Percentiles rank a stretch among this genome's conserved stretches.
These are phyloP conservation scores for Aplysia californica DNA, from an alignment of 1,140 invertebrate species.

Conservation along the genomic window DNA sequence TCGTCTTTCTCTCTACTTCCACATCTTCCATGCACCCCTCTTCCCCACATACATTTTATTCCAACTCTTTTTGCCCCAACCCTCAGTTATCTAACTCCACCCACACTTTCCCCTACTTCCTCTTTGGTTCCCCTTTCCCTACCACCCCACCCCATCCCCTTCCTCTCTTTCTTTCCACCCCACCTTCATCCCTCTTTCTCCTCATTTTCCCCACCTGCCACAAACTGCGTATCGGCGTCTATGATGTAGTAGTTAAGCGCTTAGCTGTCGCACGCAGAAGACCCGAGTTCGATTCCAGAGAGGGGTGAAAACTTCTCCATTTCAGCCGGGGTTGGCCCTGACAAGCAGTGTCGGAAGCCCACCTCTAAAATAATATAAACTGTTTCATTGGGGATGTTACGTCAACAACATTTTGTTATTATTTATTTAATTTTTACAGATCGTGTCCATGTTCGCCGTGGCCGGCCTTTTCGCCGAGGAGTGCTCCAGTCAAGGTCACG, in stretches of 20 bases:
- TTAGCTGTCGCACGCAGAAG: too few species aligned
- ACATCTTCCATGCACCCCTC: too few species aligned
- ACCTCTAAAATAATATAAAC: too few species aligned
- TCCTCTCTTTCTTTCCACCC: background rate
- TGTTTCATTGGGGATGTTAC: too few species aligned
- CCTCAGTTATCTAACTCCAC: background rate
- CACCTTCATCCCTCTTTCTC: background rate
- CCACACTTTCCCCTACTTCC: background rate
- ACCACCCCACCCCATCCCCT: background rate
- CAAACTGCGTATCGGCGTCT: too few species aligned
- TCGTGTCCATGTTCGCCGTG: constrained; percentile 25
- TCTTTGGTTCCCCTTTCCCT: background rate
- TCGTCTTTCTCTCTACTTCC: background rate
- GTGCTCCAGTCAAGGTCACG: constrained; percentile 19
- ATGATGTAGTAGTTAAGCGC: too few species aligned
- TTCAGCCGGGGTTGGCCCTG: too few species aligned
- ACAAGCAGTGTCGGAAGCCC: too few species aligned
- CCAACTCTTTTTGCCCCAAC: background rate
- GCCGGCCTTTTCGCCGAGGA: constrained; percentile 22
- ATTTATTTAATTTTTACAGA: too few species aligned
- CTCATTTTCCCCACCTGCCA: background rate
- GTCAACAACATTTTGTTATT: too few species aligned
- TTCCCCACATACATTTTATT: background rate
- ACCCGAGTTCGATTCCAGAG: too few species aligned
- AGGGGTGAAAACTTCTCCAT: too few species aligned